Conservation (phyloP, 2,797 vertebrate species). For the Lepilemur ruficaudatus region DNA sequence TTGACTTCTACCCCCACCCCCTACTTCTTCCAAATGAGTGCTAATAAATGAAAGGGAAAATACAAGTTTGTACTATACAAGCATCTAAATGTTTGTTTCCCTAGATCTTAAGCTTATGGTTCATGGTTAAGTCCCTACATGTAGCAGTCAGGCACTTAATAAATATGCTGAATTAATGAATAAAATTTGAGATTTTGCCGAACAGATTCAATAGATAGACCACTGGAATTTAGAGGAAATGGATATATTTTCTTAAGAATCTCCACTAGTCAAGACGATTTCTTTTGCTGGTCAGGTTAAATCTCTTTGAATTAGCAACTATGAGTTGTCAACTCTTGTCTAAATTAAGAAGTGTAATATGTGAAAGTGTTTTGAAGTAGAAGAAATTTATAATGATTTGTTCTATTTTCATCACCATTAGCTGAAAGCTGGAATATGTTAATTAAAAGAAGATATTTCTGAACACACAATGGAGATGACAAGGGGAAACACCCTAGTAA, state of each 20-base stretch:
- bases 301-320: conserved; percentile 32
- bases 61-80: background rate
- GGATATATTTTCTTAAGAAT: conserved; percentile 39
- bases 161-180: conserved; percentile 18
- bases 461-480: conserved; percentile 10
- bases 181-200: conserved; percentile 4
- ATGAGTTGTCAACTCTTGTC: conserved; percentile 34
- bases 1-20: background rate
- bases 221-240: background rate
- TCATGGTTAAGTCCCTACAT: background rate
- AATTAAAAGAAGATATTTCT: conserved; percentile 62
- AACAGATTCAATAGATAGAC: background rate
- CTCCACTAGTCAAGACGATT: conserved; percentile 5
- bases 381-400: conserved; percentile 46
- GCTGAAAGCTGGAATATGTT: conserved; percentile 40
- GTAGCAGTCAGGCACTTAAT: conserved; percentile 15
- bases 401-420: conserved; percentile 52
- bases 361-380: conserved; percentile 53
- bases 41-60: background rate
- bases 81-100: conserved; percentile 6
- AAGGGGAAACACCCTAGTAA: background rate
- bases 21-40: background rate
- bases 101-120: background rate
- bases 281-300: conserved; percentile 37
- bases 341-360: conserved; percentile 56